phyloP scores from a whole-genome alignment of 2,797 vertebrate species.

The Chanos chanos region DNA sequence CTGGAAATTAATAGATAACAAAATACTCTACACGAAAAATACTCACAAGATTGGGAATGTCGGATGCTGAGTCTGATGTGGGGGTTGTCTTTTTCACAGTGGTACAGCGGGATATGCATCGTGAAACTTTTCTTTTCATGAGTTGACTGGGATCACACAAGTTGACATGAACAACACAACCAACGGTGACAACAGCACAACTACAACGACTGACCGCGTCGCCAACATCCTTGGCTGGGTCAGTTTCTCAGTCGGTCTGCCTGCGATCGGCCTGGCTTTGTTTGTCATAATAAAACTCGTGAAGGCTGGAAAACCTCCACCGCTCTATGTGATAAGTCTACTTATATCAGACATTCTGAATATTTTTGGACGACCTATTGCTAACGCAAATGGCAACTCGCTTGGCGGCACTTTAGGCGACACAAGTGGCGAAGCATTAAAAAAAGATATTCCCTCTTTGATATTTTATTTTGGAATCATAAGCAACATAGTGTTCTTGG shows the following conservation, averaged over 20 bases:
- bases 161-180: background rate
- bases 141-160: too few relatives aligned
- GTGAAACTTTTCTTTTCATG: too few relatives aligned
- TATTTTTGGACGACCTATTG: slow-evolving; percentile 53
- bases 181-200: background rate
- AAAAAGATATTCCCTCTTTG: slow-evolving; percentile 39
- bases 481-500: slow-evolving; percentile 61
- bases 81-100: too few relatives aligned
- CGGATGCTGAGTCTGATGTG: too few relatives aligned
- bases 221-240: slow-evolving; percentile 55
- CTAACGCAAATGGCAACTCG: accelerated
- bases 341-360: slow-evolving; percentile 60
- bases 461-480: slow-evolving; percentile 59
- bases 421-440: background rate
- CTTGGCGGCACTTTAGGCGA: background rate
- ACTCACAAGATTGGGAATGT: too few relatives aligned
- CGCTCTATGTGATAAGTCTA: slow-evolving; percentile 56
- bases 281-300: slow-evolving; percentile 60
- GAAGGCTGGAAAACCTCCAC: slow-evolving; percentile 52
- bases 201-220: background rate
- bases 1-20: too few relatives aligned
- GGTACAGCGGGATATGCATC: too few relatives aligned
- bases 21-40: too few relatives aligned
- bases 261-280: slow-evolving; percentile 55
- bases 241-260: slow-evolving; percentile 57